A percentile compares a stretch with the other conserved stretches of the same genome.
phyloP scores from a whole-genome alignment of 2,888 invertebrate genomes.

The Saturnia pavonia region DNA sequence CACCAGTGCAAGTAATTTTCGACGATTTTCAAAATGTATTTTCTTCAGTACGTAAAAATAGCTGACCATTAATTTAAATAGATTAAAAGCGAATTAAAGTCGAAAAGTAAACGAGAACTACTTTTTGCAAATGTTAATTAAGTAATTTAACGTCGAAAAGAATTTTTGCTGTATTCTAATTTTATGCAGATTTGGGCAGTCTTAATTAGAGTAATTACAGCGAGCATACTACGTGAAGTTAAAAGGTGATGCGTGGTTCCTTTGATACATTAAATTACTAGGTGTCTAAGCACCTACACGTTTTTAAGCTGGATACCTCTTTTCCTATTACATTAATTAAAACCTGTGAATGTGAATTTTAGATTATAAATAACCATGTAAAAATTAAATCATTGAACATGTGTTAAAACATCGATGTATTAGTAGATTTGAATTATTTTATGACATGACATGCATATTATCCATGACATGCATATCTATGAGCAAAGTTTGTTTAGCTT shows the following conservation, averaged over 20 bases:
- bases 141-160: neutral
- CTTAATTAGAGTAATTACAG: neutral
- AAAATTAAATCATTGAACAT: too few relatives aligned
- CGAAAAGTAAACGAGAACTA: slow-evolving; percentile 4
- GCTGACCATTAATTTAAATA: neutral
- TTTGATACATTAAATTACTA: neutral
- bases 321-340: neutral
- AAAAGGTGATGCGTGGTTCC: neutral
- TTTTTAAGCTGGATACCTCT: neutral
- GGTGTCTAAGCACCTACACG: neutral
- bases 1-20: slow-evolving; percentile 19
- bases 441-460: too few relatives aligned
- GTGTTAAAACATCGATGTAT: too few relatives aligned
- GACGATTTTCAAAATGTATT: slow-evolving; percentile 5
- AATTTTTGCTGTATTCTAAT: slow-evolving; percentile 6
- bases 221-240: neutral
- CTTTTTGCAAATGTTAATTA: slow-evolving; percentile 6
- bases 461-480: too few relatives aligned
- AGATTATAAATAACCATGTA: too few relatives aligned
- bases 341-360: neutral
- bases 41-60: slow-evolving; percentile 11
- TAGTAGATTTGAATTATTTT: too few relatives aligned
- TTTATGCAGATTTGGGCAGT: neutral
- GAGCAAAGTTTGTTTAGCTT: too few relatives aligned
- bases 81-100: neutral